Base-by-base conservation (phyloP, 2,797 vertebrate genomes). In the Sylvilagus floridanus region DNA sequence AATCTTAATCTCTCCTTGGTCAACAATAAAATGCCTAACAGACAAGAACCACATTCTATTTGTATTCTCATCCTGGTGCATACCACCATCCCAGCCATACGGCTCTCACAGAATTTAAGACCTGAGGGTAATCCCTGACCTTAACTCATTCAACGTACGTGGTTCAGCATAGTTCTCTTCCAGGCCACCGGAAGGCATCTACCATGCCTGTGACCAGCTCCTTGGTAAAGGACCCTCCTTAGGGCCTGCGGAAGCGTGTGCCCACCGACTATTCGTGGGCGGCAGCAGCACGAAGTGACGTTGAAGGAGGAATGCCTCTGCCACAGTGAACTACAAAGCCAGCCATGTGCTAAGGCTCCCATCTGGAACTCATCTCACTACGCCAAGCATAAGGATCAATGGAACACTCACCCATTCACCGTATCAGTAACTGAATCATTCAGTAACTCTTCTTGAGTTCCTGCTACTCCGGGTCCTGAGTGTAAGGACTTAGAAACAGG, bases 21-120 rank as follows among this genome's bases (percentile, higher is more conserved):
- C 60, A 90, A 82, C 85, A 35, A 52, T 83, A 82, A 94, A 91
- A 66, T 47, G 13, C 71, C 37, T 71, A 78, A 50, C 32, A 30
- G 12, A 60, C 30, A 87, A 86, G 37, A 89, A 68, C 17, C 73
- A 6, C 62, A 1, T 37, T 73, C 85, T 35, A 14, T 63, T 82
- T 68, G 42, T 35, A 26, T 66, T 57, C 57, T 7, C 72, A 32
- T 22, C n/a, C 22, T 28, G 52, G 28, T 50, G 10, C 30, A 13
- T 89, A 66, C 35, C 28, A 65, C 14, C 42, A 13, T 30, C 42
- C 82, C 12, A n/a, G 22, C 16, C 54, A 60, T 63, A 37, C 0
- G 6, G 32, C 12, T n/a, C 12, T 88, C 71, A 62, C 2, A 19
- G 7, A 32, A 84, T 42, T 77, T 54, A 73, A 66, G 22, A 87